phyloP scores from a whole-genome alignment of 2,888 invertebrate genomes.

The Zonitis immaculata region DNA sequence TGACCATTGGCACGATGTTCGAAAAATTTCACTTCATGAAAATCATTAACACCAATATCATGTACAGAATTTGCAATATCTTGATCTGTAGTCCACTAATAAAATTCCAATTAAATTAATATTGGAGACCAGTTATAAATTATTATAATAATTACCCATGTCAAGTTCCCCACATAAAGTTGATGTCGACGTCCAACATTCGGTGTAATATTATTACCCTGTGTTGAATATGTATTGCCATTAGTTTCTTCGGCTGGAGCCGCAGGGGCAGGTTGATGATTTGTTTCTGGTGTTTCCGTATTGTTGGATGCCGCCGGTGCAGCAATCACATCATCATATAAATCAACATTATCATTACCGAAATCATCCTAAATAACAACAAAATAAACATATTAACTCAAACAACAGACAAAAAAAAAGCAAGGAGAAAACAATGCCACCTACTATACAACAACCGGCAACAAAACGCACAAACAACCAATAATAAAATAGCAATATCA shows the following conservation, averaged over 20 bases:
- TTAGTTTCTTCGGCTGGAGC: constrained; percentile 63
- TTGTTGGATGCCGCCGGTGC: constrained; percentile 64
- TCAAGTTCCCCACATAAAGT: constrained; percentile 95
- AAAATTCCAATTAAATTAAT: constrained; percentile 27
- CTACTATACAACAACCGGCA: constrained; percentile 2
- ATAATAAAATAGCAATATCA: not conserved
- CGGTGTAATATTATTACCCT: constrained; percentile 64
- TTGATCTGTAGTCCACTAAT: constrained; percentile 97
- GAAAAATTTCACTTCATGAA: constrained; percentile 98
- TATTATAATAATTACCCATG: too few relatives aligned
- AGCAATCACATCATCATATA: constrained; percentile 93
- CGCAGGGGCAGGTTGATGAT: constrained; percentile 53
- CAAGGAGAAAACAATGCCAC: not conserved
- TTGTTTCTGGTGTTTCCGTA: constrained; percentile 56
- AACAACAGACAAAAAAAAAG: not conserved
- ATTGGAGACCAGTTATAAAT: too few relatives aligned
- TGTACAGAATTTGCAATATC: constrained; percentile 89
- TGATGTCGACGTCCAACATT: constrained; percentile 78
- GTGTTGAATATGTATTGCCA: constrained; percentile 64
- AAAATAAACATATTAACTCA: not conserved
- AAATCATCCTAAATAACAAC: constrained; percentile 63
- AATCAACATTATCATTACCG: constrained; percentile 82
- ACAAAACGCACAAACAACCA: not conserved
- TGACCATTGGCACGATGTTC: constrained; percentile 99
- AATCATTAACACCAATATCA: constrained; percentile 84